Conservation (phyloP, 2,888 invertebrate species). For the Apoderus coryli region DNA sequence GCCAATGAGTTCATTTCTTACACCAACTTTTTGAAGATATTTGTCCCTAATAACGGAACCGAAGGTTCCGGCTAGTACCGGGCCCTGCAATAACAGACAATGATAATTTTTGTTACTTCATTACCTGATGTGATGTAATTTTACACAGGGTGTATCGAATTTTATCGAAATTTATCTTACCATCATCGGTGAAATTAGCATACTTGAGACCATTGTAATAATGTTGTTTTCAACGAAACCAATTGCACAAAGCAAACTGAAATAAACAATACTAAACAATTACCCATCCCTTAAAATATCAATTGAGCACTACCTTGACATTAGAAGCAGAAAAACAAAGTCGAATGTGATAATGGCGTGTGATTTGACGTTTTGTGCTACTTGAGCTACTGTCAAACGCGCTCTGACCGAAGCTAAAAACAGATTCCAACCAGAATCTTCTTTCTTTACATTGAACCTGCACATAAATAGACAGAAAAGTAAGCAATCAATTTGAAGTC, state of each 20-base stretch:
- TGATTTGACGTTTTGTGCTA: constrained; percentile 51
- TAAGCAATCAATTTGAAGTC: not conserved
- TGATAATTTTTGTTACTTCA: not conserved
- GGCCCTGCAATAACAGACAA: constrained; percentile 38
- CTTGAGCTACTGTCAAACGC: constrained; percentile 54
- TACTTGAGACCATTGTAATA: constrained; percentile 60
- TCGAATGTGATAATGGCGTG: constrained; percentile 63
- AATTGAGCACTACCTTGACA: constrained; percentile 45
- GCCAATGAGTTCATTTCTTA: constrained; percentile 52
- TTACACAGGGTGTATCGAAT: too few relatives aligned
- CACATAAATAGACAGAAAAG: too few relatives aligned
- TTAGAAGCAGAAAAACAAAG: constrained; percentile 52
- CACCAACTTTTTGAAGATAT: constrained; percentile 46
- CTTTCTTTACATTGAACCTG: constrained; percentile 17
- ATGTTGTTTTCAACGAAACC: constrained; percentile 62
- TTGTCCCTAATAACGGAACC: constrained; percentile 55
- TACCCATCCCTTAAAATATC: too few relatives aligned
- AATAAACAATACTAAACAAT: too few relatives aligned
- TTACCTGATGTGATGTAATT: constrained; percentile 1
- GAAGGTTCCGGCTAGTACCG: constrained; percentile 62
- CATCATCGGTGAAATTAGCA: constrained; percentile 71
- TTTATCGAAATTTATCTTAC: too few relatives aligned
- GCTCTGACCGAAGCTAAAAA: constrained; percentile 52
- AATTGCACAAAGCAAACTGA: constrained; percentile 51
- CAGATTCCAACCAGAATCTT: constrained; percentile 38